A percentile compares a stretch with the other conserved stretches of the same genome.
Conservation (phyloP, 2,113 vertebrate species). For the Cyanocitta stelleri region DNA sequence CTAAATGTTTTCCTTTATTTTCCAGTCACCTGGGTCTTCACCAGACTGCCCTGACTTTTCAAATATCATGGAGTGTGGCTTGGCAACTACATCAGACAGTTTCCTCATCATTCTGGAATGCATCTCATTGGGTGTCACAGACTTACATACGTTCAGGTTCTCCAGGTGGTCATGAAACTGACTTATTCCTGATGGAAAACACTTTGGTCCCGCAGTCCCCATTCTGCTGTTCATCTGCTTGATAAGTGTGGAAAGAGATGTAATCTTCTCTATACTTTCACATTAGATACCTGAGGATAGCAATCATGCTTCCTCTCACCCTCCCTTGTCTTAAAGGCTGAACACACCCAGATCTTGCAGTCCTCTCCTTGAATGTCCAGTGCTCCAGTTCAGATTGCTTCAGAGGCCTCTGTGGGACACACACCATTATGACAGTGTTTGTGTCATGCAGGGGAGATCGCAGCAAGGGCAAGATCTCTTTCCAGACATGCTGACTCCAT, state of each 20-base stretch:
- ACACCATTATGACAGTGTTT: accelerated
- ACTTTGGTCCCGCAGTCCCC: not conserved
- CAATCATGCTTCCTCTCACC: not conserved
- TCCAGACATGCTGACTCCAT: not conserved
- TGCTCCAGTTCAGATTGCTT: not conserved
- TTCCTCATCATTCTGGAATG: not conserved
- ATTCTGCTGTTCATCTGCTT: not conserved
- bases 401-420: no score
- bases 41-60: not conserved
- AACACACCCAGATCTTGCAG: accelerated
- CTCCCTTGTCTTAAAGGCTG: not conserved
- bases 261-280: not conserved
- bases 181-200: not conserved
- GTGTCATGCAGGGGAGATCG: accelerated
- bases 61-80: not conserved
- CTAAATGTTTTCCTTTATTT: not conserved
- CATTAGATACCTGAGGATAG: not conserved
- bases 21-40: not conserved
- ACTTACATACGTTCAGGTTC: accelerated
- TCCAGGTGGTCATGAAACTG: not conserved
- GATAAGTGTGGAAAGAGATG: accelerated
- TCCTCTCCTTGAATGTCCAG: not conserved
- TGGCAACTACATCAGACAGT: not conserved
- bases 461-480: not conserved
- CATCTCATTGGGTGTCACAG: not conserved